A percentile compares a stretch with the other conserved stretches of the same genome.
These are phyloP conservation scores for Melospiza melodia DNA, from an alignment of 2,113 vertebrate species.

Conservation along the genomic window DNA sequence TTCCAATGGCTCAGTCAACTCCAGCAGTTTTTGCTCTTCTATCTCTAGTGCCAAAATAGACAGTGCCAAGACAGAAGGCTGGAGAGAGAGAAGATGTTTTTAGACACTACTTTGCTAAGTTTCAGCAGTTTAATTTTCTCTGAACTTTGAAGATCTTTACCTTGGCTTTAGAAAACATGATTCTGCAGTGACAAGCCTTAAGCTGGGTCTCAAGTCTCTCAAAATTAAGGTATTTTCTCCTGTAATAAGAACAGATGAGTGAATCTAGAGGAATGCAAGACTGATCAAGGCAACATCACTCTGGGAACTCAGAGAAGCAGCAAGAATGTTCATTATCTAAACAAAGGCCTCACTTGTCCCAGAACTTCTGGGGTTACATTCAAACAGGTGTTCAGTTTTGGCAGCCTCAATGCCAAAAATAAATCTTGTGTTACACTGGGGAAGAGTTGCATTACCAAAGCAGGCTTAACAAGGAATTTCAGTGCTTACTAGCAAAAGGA, in stretches of 20 bases:
- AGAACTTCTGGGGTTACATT: background rate
- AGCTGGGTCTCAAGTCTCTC: constrained; percentile 93
- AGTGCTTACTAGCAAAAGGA: background rate
- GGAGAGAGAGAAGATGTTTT: background rate
- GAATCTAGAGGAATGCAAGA: background rate
- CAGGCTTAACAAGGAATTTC: background rate
- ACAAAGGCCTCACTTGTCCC: background rate
- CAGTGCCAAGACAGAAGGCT: constrained; percentile 92
- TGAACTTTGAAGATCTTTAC: constrained; percentile 69
- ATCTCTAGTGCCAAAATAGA: constrained; percentile 85
- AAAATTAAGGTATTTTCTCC: constrained; percentile 82
- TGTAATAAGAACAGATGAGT: constrained; percentile 60
- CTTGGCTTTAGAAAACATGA: constrained; percentile 93
- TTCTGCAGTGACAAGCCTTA: constrained; percentile 93
- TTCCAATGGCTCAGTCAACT: constrained; percentile 79
- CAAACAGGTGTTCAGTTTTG: background rate
- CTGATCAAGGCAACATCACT: background rate
- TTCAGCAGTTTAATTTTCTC: background rate
- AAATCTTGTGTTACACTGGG: background rate
- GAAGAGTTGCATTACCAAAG: background rate
- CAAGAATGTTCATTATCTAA: background rate
- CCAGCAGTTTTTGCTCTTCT: constrained; percentile 79
- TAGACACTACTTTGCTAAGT: background rate
- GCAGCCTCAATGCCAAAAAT: background rate
- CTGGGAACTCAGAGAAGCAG: background rate